phyloP scores from a whole-genome alignment of 2,797 vertebrate species.

The Manis crassicaudata region DNA sequence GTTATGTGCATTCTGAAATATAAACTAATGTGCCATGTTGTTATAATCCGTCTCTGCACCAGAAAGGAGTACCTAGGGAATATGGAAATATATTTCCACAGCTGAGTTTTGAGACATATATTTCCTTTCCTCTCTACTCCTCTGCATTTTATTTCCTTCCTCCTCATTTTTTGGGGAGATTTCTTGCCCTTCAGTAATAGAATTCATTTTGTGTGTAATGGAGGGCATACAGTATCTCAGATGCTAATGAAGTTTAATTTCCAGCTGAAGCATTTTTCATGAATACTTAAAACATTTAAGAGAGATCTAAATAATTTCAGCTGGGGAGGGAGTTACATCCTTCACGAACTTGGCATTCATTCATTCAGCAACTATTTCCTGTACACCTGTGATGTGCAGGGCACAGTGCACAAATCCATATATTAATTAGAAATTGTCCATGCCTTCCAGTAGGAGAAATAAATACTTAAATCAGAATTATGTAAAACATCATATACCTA shows the following conservation, averaged over 20 bases:
- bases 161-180: neutral
- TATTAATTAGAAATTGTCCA: neutral
- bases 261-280: constrained; percentile 23
- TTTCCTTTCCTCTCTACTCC: neutral
- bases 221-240: neutral
- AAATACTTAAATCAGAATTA: constrained; percentile 33
- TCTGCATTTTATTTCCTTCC: neutral
- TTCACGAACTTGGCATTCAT: neutral
- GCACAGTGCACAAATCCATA: neutral
- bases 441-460: neutral
- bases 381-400: neutral
- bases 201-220: constrained; percentile 44
- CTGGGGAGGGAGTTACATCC: neutral
- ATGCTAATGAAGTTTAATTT: constrained; percentile 50
- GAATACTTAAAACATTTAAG: constrained; percentile 33
- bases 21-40: neutral
- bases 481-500: neutral
- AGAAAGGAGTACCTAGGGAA: neutral
- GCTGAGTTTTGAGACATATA: neutral
- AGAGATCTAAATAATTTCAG: neutral
- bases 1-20: constrained; percentile 17
- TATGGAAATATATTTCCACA: neutral
- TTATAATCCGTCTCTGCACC: neutral
- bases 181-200: neutral
- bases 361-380: constrained; percentile 35